phyloP scores from a whole-genome alignment of 2,113 vertebrate genomes.

The Leucoraja erinaceus region DNA sequence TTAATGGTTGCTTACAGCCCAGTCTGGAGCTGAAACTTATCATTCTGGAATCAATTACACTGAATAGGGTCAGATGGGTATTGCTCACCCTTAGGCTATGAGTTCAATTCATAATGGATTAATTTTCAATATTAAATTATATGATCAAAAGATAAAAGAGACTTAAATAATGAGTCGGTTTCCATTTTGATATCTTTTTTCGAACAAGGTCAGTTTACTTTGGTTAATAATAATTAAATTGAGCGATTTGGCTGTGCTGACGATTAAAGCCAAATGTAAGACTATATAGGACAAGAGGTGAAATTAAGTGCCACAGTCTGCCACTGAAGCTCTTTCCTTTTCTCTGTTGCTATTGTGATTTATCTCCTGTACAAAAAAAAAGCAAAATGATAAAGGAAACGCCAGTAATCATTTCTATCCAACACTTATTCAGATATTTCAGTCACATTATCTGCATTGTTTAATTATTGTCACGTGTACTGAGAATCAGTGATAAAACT shows the following conservation, averaged over 20 bases:
- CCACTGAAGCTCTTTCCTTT: not conserved
- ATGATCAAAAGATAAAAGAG: constrained; percentile 36
- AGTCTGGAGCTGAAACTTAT: constrained; percentile 5
- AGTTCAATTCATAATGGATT: constrained; percentile 36
- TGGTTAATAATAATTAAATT: constrained; percentile 36
- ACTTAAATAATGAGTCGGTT: constrained; percentile 29
- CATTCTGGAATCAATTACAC: constrained; percentile 31
- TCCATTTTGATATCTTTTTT: constrained; percentile 36
- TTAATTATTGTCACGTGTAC: too few species aligned
- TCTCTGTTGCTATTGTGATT: constrained; percentile 26
- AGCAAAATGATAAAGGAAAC: not conserved
- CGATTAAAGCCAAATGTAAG: constrained; percentile 35
- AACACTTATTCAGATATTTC: not conserved
- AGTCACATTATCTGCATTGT: too few species aligned
- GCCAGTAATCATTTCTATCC: not conserved
- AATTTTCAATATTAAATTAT: constrained; percentile 37
- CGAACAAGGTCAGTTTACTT: constrained; percentile 35
- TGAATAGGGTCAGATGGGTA: constrained; percentile 32
- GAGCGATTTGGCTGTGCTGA: constrained; percentile 19
- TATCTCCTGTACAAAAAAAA: not conserved
- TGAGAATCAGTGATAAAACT: too few species aligned
- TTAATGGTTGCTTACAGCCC: not conserved
- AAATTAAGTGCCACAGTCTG: constrained; percentile 29
- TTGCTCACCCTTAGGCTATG: constrained; percentile 14
- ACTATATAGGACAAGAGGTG: constrained; percentile 19